Conservation (phyloP, 2,797 vertebrate species). For the Anas bahamensis region DNA sequence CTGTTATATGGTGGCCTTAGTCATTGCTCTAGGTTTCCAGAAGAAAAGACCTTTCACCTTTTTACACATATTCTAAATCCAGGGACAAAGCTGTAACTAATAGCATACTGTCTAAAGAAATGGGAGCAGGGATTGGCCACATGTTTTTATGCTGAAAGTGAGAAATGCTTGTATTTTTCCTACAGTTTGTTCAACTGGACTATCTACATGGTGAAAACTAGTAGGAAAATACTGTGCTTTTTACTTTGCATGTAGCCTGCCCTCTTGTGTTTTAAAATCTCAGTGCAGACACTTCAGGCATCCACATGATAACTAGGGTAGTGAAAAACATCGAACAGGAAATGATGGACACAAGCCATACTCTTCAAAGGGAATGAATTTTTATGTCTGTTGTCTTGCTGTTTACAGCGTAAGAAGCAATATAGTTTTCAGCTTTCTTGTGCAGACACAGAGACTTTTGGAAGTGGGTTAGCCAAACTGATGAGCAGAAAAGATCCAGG, state of each 20-base stretch:
- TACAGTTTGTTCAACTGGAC: background rate
- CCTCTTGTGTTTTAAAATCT: constrained; percentile 74
- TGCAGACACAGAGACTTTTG: background rate
- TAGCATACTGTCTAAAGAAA: background rate
- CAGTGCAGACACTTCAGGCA: constrained; percentile 42
- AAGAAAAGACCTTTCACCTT: background rate
- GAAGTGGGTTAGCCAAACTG: constrained; percentile 57
- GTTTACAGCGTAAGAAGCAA: background rate
- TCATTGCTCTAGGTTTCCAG: background rate
- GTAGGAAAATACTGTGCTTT: background rate
- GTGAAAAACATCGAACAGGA: background rate
- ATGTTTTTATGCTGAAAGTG: rapidly evolving
- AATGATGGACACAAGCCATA: background rate
- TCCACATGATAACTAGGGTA: background rate
- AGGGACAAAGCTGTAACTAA: background rate
- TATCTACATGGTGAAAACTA: background rate
- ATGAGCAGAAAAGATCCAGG: background rate
- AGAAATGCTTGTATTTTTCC: background rate
- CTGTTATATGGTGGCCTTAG: background rate
- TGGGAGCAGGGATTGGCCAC: background rate
- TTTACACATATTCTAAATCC: background rate
- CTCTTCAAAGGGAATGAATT: background rate
- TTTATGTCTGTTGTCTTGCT: background rate
- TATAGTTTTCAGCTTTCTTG: background rate
- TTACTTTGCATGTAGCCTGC: constrained; percentile 53